Evolutionary conservation across 2,888 invertebrate species (phyloP), one percentile per base, ranked within the genome.

Genomic region (Cryptus armator): DNA sequence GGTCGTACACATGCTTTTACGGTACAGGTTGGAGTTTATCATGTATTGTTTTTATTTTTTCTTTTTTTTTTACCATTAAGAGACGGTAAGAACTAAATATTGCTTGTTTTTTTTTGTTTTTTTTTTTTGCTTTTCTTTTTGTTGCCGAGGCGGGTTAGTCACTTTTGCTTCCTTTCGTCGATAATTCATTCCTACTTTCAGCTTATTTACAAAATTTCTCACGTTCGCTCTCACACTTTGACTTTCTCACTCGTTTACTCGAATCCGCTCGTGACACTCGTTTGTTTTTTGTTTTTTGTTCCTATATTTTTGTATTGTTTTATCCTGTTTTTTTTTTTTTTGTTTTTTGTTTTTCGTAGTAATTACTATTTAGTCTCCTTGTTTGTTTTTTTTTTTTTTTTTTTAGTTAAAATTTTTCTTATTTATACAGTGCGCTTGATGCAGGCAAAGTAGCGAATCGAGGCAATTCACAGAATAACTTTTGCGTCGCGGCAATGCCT

Each of bases 71-170:
- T 90, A 88, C 87, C 89, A 89, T 89, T 90, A 90, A 89, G 91
- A 89, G 90, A 91, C 90, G 90, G 89, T 92, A 92, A 91, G 90
- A 93, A 93, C 91, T 93, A 92, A 92, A 93, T 93, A 93, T 93
- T 93, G 93, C 93, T 93, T 92, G 90, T 92, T 89, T 88, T 89
- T 91, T 44, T 75, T 62, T 19, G 16, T 92, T 89, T 93, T 92
- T 89, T 92, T 88, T 88, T 91, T 43, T 79, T 78, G 16, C 10
- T 92, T 89, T 89, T 88, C 88, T 91, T 24, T 78, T 78, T 16
- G 43, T 92, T 90, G 88, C 89, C 90, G 90, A 90, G 90, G 90
- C 89, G 89, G 37, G 87, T 91, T 90, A 90, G 86, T 90, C 90
- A 87, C 88, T 89, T 37, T 78, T 89, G 87, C 88, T 88, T 88